Percentiles rank a stretch among this genome's conserved stretches.
phyloP scores from a whole-genome alignment of 2,888 invertebrate species.

The Xylophagus ater region DNA sequence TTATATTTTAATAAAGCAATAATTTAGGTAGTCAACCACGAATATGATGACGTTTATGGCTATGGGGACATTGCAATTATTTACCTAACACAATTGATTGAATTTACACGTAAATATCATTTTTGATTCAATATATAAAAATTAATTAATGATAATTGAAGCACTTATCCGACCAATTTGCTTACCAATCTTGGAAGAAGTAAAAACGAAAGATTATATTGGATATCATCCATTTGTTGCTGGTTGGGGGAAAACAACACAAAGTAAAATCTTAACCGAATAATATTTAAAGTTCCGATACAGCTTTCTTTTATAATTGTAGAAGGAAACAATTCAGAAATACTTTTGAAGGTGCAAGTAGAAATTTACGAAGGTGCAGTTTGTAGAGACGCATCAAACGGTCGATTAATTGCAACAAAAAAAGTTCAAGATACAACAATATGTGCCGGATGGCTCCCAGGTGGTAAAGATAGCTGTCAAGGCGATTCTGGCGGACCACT shows the following conservation, averaged over 20 bases:
- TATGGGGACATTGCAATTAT: conserved; percentile 66
- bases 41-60: too few species aligned
- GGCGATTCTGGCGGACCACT: conserved; percentile 38
- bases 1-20: too few species aligned
- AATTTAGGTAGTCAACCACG: too few species aligned
- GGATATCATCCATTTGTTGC: conserved; percentile 55
- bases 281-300: too few species aligned
- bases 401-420: conserved; percentile 23
- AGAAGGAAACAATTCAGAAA: conserved; percentile 57
- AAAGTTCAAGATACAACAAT: conserved; percentile 32
- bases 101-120: conserved; percentile 42
- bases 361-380: conserved; percentile 52
- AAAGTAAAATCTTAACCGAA: conserved; percentile 18
- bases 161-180: too few species aligned
- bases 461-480: conserved; percentile 36
- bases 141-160: too few species aligned
- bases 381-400: too few species aligned
- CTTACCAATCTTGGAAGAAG: conserved; percentile 48
- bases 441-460: conserved; percentile 32
- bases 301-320: too few species aligned
- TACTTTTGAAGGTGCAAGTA: conserved; percentile 56
- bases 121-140: too few species aligned
- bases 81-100: conserved; percentile 42
- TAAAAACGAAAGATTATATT: conserved; percentile 46
- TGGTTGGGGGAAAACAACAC: conserved; percentile 44